Percentiles rank a stretch among this genome's conserved stretches.
Evolutionary conservation across 2,888 invertebrate species (phyloP).

Genomic region (Acanthosepion esculentum): DNA sequence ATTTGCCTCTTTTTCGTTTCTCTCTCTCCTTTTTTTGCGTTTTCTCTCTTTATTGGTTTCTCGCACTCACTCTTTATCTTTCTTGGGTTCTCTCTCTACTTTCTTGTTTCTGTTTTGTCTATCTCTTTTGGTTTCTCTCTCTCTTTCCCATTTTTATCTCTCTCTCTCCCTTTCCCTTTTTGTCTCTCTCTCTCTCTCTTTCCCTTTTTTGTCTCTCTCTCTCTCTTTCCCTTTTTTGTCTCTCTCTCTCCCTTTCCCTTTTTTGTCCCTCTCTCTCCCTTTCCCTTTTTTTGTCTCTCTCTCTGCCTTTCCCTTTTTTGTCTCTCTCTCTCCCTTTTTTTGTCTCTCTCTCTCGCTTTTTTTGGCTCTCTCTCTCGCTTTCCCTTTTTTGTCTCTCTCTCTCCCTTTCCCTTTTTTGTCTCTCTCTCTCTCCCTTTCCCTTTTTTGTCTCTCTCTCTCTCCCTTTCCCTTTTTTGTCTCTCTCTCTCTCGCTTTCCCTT

Average conservation of each 20-base stretch:
- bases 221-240: not conserved
- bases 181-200: not conserved
- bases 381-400: not conserved
- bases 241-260: too few species aligned
- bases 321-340: not conserved
- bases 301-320: too few species aligned
- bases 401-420: not conserved
- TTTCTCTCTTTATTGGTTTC: not conserved
- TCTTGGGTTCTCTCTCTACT: not conserved
- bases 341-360: not conserved
- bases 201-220: not conserved
- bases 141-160: not conserved
- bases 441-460: not conserved
- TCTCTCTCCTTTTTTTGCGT: too few species aligned
- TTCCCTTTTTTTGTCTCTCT: too few species aligned
- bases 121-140: not conserved
- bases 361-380: not conserved
- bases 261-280: too few species aligned
- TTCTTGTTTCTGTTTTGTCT: too few species aligned
- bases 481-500: too few species aligned
- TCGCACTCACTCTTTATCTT: too few species aligned
- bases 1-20: too few species aligned
- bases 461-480: too few species aligned
- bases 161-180: not conserved
- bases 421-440: not conserved